These are phyloP conservation scores for Macaria liturata DNA, from an alignment of 2,888 invertebrate species.

Conservation along the genomic window DNA sequence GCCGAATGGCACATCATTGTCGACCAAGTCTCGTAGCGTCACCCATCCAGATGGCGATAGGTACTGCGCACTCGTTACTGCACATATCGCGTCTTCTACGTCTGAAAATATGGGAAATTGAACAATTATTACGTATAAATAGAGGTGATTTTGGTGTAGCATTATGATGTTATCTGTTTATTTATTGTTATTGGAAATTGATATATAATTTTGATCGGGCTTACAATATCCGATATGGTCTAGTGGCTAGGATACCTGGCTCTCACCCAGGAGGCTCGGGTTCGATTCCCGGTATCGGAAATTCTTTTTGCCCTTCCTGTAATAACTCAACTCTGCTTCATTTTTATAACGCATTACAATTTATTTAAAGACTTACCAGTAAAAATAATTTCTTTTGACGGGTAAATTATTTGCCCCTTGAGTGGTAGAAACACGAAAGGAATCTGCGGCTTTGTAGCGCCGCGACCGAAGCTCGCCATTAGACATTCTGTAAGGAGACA, in stretches of 20 bases:
- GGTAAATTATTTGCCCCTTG: slow-evolving; percentile 94
- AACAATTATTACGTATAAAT: no score
- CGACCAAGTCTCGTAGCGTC: slow-evolving; percentile 88
- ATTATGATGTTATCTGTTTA: no score
- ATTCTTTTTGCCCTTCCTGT: slow-evolving; percentile 39
- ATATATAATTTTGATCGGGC: not conserved
- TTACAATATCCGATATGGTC: slow-evolving; percentile 72
- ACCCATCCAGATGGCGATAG: slow-evolving; percentile 91
- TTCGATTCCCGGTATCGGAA: slow-evolving; percentile 84
- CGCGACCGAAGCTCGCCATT: slow-evolving; percentile 88
- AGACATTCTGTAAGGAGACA: slow-evolving; percentile 82
- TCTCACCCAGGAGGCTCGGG: slow-evolving; percentile 87
- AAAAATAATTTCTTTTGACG: slow-evolving; percentile 93
- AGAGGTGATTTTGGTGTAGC: no score
- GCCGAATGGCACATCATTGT: slow-evolving; percentile 90
- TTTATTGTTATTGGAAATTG: not conserved
- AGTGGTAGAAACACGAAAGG: slow-evolving; percentile 93
- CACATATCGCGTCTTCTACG: slow-evolving; percentile 90
- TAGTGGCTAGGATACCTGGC: slow-evolving; percentile 89
- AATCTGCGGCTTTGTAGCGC: slow-evolving; percentile 87
- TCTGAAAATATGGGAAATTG: slow-evolving; percentile 69
- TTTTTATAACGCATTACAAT: not conserved
- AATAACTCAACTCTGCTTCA: not conserved
- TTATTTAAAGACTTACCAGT: slow-evolving; percentile 79
- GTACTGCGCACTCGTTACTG: slow-evolving; percentile 93